Evolutionary conservation across 1,140 invertebrate genomes (phyloP), one percentile per base, ranked within the genome.

Genomic region (Drosophila aff.): DNA sequence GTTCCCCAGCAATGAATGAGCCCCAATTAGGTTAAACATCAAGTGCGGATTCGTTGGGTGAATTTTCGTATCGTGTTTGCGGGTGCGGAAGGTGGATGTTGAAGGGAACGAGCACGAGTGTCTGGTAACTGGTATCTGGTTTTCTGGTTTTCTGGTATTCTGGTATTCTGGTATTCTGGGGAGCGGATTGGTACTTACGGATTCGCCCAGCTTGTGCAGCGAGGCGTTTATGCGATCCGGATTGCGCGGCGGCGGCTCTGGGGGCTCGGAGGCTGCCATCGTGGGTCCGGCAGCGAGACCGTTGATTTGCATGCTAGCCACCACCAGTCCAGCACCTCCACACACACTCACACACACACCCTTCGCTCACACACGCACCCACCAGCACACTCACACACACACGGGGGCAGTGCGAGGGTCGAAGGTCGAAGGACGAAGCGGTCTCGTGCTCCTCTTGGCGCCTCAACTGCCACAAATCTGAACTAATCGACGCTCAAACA

Each of bases 141-240:
- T 26, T 49, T 47, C 23, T 47, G 53, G 44, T 23, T 13, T 49
- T 47, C 23, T 47, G 53, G 44, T 23, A 33, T 47, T 52, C 49
- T 47, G 53, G 44, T 23, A 18, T 49, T 47, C 23, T 47, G 53
- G 44, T 23, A 33, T 47, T 52, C 49, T 52, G 43, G 33, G 18
- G 33, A 33, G 33, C 58, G 64, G 49, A 68, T 63, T 87, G 76
- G 76, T 93, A 92, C 92, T 92, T 93, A 93, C 92, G 71, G 92
- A 91, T 92, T 93, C 92, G 64, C 80, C 75, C 58, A 92, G 82
- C 81, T 93, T 92, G 74, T 93, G 92, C 75, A 93, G 82, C 72
- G 92, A 93, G 76, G 92, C 92, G 64, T 93, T 93, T 82, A 93
- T 93, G 84, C 92, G 91, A 78, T 93, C 92, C 89, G 92, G 92